Conservation (phyloP, 1,140 invertebrate species). For the Anoplolepis gracilipes region DNA sequence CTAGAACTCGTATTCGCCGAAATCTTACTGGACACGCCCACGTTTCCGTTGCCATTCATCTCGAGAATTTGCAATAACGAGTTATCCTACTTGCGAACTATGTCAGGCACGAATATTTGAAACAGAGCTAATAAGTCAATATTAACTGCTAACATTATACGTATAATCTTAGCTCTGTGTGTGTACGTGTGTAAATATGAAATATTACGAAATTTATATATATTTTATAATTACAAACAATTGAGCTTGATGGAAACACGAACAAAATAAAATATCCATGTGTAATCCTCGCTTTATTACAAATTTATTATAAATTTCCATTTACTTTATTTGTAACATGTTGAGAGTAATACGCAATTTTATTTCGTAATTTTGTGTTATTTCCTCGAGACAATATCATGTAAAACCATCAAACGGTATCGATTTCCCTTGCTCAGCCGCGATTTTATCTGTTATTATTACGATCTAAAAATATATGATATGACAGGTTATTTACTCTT, state of each 20-base stretch:
- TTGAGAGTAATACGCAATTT: slow-evolving; percentile 13
- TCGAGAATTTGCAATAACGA: not conserved
- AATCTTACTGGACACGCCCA: slow-evolving; percentile 36
- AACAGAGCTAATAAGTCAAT: not conserved
- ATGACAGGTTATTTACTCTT: slow-evolving; percentile 55
- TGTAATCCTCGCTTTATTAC: slow-evolving; percentile 7
- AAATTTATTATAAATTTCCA: slow-evolving; percentile 28
- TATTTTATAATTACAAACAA: not conserved
- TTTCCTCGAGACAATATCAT: slow-evolving; percentile 24
- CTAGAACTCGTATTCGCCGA: slow-evolving; percentile 31
- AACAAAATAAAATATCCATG: not conserved
- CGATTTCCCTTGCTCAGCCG: slow-evolving; percentile 31
- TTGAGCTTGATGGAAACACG: not conserved
- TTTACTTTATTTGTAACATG: slow-evolving; percentile 25
- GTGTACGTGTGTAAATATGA: not conserved
- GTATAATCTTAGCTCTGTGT: not conserved
- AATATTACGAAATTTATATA: not conserved
- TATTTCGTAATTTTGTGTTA: slow-evolving; percentile 12
- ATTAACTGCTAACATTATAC: not conserved
- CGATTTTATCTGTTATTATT: slow-evolving; percentile 57
- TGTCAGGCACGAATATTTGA: not conserved
- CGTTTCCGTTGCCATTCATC: slow-evolving; percentile 58
- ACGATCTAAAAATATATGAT: slow-evolving; percentile 47
- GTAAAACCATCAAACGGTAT: slow-evolving; percentile 42
- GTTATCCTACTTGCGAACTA: no score